These are phyloP conservation scores for Agrotis clavis DNA, from an alignment of 2,888 invertebrate species.

Conservation along the genomic window DNA sequence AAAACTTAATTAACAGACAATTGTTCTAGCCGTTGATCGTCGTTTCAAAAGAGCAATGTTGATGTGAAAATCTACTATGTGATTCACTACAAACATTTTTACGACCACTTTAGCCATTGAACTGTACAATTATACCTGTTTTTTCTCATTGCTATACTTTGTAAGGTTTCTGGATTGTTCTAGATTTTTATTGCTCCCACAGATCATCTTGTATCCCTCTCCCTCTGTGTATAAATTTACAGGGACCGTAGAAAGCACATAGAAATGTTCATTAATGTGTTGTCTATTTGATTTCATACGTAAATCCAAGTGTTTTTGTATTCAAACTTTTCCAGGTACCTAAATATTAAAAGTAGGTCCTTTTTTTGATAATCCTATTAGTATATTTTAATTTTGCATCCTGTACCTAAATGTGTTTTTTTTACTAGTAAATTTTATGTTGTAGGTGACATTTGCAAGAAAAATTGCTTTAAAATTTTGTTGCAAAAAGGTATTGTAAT, in stretches of 20 bases:
- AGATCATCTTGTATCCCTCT: background rate
- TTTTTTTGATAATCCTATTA: background rate
- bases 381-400: background rate
- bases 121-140: slow-evolving; percentile 38
- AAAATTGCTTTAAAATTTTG: background rate
- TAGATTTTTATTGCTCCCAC: slow-evolving; percentile 15
- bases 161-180: slow-evolving; percentile 23
- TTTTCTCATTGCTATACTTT: slow-evolving; percentile 34
- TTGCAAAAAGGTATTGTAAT: slow-evolving; percentile 4
- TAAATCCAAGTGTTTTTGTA: background rate
- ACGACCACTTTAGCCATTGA: slow-evolving; percentile 47
- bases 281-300: background rate
- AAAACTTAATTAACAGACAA: slow-evolving; percentile 70
- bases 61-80: slow-evolving; percentile 51
- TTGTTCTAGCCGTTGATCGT: slow-evolving; percentile 66
- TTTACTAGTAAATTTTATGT: background rate
- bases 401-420: background rate
- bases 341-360: background rate
- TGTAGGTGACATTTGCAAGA: background rate
- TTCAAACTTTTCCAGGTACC: background rate
- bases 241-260: background rate
- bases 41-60: slow-evolving; percentile 59
- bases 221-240: background rate
- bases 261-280: too few species aligned
- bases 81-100: slow-evolving; percentile 41